Evolutionary conservation across 2,797 vertebrate genomes (phyloP).

Genomic region (Trachurus trachurus): DNA sequence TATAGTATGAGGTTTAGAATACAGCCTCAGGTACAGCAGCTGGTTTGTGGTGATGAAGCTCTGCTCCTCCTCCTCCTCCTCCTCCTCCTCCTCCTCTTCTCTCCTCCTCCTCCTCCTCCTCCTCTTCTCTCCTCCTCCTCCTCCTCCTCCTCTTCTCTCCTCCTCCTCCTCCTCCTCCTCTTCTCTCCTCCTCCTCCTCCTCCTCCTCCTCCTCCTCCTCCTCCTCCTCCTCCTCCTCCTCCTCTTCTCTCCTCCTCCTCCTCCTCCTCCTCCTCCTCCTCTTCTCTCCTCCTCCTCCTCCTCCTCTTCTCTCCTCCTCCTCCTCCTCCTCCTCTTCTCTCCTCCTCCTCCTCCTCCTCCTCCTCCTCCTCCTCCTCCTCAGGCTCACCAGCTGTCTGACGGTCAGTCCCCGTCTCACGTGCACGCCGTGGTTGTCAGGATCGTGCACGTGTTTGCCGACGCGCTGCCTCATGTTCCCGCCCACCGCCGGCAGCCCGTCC

Average conservation of each 20-base stretch:
- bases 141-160: background rate
- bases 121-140: background rate
- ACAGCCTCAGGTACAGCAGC: no score
- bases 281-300: no score
- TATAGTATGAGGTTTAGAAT: no score
- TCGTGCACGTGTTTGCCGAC: slow-evolving; percentile 93
- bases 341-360: background rate
- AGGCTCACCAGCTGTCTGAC: slow-evolving; percentile 87
- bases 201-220: background rate
- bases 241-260: no score
- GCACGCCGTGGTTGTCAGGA: slow-evolving; percentile 84
- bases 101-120: background rate
- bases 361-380: background rate
- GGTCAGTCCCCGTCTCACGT: slow-evolving; percentile 76
- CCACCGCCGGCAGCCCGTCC: slow-evolving; percentile 92
- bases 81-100: background rate
- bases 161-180: background rate
- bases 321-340: no score
- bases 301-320: no score
- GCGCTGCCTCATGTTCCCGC: slow-evolving; percentile 95
- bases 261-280: no score
- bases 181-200: background rate
- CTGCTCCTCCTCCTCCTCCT: no score
- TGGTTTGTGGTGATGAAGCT: no score
- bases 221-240: background rate